Evolutionary conservation across 2,888 invertebrate genomes (phyloP).

Genomic region (Acanthococcus lagerstroemiae): DNA sequence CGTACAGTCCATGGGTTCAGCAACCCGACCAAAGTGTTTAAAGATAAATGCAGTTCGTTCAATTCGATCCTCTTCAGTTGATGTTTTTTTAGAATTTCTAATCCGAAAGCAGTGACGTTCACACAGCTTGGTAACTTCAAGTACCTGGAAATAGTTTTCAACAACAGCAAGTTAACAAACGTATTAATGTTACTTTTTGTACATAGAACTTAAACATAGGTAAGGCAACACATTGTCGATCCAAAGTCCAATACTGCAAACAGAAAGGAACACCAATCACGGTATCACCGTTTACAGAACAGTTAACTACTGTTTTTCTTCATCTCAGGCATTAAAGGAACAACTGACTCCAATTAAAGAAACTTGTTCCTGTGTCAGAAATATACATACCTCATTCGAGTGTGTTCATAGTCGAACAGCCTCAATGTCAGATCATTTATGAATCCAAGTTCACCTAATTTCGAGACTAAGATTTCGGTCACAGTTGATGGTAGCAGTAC

Average conservation of each 20-base stretch:
- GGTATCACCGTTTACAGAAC: neutral
- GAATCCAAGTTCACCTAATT: constrained; percentile 49
- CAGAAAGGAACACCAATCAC: neutral
- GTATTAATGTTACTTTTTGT: too few relatives aligned
- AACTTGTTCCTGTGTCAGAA: too few relatives aligned
- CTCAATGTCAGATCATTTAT: constrained; percentile 52
- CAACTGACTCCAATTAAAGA: neutral
- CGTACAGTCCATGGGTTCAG: constrained; percentile 55
- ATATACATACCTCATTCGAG: constrained; percentile 46
- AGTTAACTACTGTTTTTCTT: too few relatives aligned
- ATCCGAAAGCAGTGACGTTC: constrained; percentile 49
- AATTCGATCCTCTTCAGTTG: constrained; percentile 53
- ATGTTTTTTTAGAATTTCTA: constrained; percentile 52
- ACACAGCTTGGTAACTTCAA: constrained; percentile 51
- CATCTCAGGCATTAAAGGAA: too few relatives aligned
- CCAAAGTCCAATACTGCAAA: neutral
- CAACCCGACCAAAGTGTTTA: constrained; percentile 54
- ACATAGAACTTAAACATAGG: too few relatives aligned
- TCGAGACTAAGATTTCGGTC: constrained; percentile 49
- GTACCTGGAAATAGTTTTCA: constrained; percentile 42
- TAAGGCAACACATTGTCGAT: too few relatives aligned
- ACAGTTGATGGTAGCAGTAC: constrained; percentile 50
- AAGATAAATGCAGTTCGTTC: constrained; percentile 48
- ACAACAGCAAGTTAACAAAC: too few relatives aligned
- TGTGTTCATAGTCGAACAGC: constrained; percentile 51